A percentile compares a stretch with the other conserved stretches of the same genome.
These are phyloP conservation scores for Himantopus leucocephalus DNA, from an alignment of 2,113 vertebrate genomes.

Conservation along the genomic window DNA sequence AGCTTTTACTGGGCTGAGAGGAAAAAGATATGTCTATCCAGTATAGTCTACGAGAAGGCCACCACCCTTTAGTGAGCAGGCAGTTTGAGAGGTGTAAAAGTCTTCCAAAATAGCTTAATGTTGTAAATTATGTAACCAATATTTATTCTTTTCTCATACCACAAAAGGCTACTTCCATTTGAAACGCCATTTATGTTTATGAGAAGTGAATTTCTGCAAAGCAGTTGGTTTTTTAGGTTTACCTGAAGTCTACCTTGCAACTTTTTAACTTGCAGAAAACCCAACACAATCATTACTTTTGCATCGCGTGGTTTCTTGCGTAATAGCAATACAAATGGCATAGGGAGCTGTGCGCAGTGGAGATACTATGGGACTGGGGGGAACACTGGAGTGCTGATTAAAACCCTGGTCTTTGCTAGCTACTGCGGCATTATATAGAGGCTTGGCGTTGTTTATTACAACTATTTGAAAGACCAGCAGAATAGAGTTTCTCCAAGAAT, in stretches of 20 bases:
- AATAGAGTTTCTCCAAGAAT: not conserved
- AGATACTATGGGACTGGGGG: not conserved
- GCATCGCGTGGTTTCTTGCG: fast-evolving
- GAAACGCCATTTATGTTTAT: not conserved
- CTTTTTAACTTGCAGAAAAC: not conserved
- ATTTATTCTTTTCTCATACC: not conserved
- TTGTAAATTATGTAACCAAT: not conserved
- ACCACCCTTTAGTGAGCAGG: not conserved
- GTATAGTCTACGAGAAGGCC: not conserved
- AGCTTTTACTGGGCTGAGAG: not conserved
- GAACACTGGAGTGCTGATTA: not conserved
- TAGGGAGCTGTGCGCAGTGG: not conserved
- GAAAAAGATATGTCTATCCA: not conserved
- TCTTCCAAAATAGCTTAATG: not conserved
- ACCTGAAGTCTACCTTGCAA: not conserved
- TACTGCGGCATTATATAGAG: not conserved
- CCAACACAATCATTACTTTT: not conserved
- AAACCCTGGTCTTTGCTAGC: not conserved
- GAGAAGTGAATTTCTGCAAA: not conserved
- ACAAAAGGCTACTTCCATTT: not conserved
- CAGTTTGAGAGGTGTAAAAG: not conserved
- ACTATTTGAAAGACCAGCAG: not conserved
- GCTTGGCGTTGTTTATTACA: not conserved
- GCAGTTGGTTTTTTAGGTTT: not conserved
- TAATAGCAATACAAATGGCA: not conserved